A percentile compares a stretch with the other conserved stretches of the same genome.
These are phyloP conservation scores for Perccottus glenii DNA, from an alignment of 2,113 vertebrate species.

Conservation along the genomic window DNA sequence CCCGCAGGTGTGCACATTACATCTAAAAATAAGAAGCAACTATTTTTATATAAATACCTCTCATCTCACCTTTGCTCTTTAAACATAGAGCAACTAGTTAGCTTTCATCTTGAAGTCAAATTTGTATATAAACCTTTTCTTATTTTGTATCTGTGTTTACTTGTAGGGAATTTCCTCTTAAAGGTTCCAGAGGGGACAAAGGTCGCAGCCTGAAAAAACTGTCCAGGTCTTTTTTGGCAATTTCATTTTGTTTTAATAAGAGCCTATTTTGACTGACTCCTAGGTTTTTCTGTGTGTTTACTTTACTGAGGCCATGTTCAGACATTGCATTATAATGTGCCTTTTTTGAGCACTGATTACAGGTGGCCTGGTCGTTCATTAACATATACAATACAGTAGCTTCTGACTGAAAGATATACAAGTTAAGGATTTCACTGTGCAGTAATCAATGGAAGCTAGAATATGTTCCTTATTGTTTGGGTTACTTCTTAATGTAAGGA, in stretches of 20 bases:
- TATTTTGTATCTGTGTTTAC: neutral
- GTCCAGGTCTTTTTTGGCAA: conserved; percentile 77
- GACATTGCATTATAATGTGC: too few species aligned
- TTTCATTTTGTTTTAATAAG: neutral
- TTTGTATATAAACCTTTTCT: too few species aligned
- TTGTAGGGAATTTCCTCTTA: conserved; percentile 87
- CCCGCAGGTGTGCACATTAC: conserved; percentile 53
- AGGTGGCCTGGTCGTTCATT: too few species aligned
- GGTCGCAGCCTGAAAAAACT: conserved; percentile 90
- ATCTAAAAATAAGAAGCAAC: conserved; percentile 17
- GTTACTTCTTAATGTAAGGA: too few species aligned
- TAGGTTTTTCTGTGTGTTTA: neutral
- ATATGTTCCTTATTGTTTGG: too few species aligned
- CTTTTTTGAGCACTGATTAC: too few species aligned
- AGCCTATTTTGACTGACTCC: neutral
- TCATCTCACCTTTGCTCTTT: neutral
- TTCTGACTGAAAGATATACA: too few species aligned
- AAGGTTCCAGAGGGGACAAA: conserved; percentile 88
- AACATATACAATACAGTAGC: too few species aligned
- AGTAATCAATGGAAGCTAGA: too few species aligned
- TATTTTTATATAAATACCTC: neutral
- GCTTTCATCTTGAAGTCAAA: too few species aligned
- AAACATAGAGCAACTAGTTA: neutral
- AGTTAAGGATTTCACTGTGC: too few species aligned
- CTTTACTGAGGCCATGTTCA: too few species aligned